Conservation (phyloP, 92 coral and sea anemone genomes). For the Phymanthus crucifer region DNA sequence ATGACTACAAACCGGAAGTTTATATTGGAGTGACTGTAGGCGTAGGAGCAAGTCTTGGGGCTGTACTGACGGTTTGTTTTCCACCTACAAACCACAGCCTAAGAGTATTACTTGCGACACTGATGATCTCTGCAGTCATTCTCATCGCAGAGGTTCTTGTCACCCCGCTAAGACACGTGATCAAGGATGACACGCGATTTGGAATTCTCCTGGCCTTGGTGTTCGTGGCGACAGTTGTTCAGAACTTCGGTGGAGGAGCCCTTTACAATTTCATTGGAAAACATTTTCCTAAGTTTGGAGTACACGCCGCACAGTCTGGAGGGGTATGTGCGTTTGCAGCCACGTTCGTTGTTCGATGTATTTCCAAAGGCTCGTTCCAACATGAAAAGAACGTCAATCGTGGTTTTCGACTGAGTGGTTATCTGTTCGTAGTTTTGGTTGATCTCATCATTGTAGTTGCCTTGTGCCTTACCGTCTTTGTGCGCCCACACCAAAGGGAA, state of each 20-base stretch:
- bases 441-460: constrained; percentile 73
- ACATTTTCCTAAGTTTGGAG: constrained; percentile 75
- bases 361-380: constrained; percentile 87
- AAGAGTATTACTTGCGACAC: constrained; percentile 59
- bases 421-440: constrained; percentile 75
- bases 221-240: constrained; percentile 79
- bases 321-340: constrained; percentile 89
- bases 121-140: constrained; percentile 58
- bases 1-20: constrained; percentile 83
- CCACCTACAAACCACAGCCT: constrained; percentile 56
- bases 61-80: constrained; percentile 66
- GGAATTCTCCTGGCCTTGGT: constrained; percentile 60
- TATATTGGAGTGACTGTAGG: constrained; percentile 77
- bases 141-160: constrained; percentile 68
- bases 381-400: constrained; percentile 52
- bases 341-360: constrained; percentile 80
- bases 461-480: constrained; percentile 43
- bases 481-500: constrained; percentile 31
- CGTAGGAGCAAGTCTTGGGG: constrained; percentile 80
- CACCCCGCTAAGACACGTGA: constrained; percentile 52
- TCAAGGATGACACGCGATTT: constrained; percentile 62
- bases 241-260: constrained; percentile 86
- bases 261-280: constrained; percentile 75
- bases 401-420: constrained; percentile 85
- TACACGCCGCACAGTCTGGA: constrained; percentile 92